Conservation (phyloP, 2,113 vertebrate genomes). For the Pimephales promelas region DNA sequence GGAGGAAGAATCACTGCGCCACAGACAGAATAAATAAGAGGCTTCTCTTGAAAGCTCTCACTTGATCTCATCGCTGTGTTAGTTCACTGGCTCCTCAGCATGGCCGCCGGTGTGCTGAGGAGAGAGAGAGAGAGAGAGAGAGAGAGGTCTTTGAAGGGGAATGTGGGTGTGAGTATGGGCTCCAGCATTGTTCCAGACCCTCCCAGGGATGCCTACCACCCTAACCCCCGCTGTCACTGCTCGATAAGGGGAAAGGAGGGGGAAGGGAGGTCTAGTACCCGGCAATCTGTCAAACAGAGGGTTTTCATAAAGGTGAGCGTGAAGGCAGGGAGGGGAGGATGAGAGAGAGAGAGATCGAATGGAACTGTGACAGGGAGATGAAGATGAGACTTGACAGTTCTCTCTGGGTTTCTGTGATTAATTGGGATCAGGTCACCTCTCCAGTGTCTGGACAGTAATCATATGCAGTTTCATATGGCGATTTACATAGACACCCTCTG, state of each 20-base stretch:
- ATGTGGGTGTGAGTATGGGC: conserved; percentile 44
- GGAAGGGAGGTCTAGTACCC: conserved; percentile 68
- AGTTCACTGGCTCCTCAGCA: conserved; percentile 59
- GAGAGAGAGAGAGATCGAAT: conserved; percentile 68
- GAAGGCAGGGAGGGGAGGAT: conserved; percentile 62
- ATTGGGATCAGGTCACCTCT: conserved; percentile 93
- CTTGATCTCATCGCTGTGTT: conserved; percentile 61
- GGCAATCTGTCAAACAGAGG: conserved; percentile 77
- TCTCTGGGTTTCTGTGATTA: conserved; percentile 90
- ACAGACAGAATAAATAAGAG: conserved; percentile 65
- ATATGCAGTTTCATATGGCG: conserved; percentile 82
- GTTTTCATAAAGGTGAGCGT: conserved; percentile 58
- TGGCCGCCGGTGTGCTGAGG: conserved; percentile 29
- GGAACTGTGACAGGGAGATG: conserved; percentile 78
- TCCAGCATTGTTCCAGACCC: conserved; percentile 55
- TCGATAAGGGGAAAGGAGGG: conserved; percentile 69
- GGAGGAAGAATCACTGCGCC: conserved; percentile 44
- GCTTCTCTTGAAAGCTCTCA: conserved; percentile 59
- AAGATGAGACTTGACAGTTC: conserved; percentile 89
- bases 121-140: conserved; percentile 19
- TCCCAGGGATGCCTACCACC: conserved; percentile 52
- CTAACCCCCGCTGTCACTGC: conserved; percentile 49
- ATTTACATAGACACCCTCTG: conserved; percentile 77
- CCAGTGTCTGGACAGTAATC: conserved; percentile 80
- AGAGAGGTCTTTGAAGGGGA: conserved; percentile 50